These are phyloP conservation scores for Imbricaverruca yamaguchii DNA, from an alignment of 2,888 invertebrate genomes.

Conservation along the genomic window DNA sequence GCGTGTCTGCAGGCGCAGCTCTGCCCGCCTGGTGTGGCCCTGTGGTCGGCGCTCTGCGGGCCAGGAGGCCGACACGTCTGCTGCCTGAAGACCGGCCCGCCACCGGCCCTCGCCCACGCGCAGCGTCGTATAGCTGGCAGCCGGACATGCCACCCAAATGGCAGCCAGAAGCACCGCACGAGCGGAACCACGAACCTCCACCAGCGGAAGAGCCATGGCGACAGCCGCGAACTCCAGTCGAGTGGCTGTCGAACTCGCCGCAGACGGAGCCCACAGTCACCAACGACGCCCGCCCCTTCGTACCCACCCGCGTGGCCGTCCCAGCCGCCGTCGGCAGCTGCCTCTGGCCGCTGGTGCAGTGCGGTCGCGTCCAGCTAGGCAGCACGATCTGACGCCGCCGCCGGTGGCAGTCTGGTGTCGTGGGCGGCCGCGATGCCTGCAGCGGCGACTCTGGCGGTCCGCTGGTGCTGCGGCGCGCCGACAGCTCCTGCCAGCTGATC, in stretches of 20 bases:
- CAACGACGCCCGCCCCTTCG: neutral
- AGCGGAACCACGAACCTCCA: neutral
- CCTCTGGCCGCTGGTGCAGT: neutral
- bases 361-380: neutral
- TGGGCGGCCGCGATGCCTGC: constrained; percentile 35
- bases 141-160: neutral
- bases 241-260: no score
- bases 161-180: neutral
- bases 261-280: neutral
- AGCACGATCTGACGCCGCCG: neutral
- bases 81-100: neutral
- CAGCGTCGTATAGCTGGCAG: neutral
- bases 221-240: no score
- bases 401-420: constrained; percentile 38
- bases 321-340: neutral
- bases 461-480: neutral
- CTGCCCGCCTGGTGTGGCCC: neutral
- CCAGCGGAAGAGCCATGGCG: no score
- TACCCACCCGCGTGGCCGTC: neutral
- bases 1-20: neutral
- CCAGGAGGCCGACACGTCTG: neutral
- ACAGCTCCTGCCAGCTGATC: neutral
- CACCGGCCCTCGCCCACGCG: neutral
- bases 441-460: constrained; percentile 1
- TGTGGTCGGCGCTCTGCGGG: neutral